phyloP scores from a whole-genome alignment of 2,888 invertebrate species.

The Tipula confusa region DNA sequence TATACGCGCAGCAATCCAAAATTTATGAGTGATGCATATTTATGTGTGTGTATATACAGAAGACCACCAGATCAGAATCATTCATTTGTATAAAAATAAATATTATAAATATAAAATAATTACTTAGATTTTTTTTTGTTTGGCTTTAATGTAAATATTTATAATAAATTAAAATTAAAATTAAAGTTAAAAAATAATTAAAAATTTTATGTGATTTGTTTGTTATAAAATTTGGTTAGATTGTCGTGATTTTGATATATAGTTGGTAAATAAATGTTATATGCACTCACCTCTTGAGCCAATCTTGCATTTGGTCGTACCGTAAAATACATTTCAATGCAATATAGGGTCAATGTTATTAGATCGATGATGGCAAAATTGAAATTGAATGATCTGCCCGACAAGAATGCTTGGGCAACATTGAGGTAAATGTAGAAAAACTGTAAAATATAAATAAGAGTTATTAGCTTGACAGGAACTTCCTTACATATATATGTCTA shows the following conservation, averaged over 20 bases:
- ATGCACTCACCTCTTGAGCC: not conserved
- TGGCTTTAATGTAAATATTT: not conserved
- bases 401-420: not conserved
- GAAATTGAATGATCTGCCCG: not conserved
- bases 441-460: too few relatives aligned
- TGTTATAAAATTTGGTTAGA: not conserved
- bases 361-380: not conserved
- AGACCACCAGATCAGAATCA: not conserved
- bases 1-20: too few relatives aligned
- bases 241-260: not conserved
- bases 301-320: not conserved
- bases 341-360: not conserved
- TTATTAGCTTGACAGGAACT: too few relatives aligned
- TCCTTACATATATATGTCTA: too few relatives aligned
- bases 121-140: not conserved
- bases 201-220: not conserved
- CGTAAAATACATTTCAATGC: not conserved
- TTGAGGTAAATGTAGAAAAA: not conserved
- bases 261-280: not conserved
- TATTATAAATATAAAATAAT: not conserved
- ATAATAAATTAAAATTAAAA: not conserved
- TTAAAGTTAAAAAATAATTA: too few relatives aligned
- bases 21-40: too few relatives aligned
- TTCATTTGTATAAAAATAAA: not conserved
- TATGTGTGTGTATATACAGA: not conserved